Evolutionary conservation across 1,140 invertebrate genomes (phyloP), one percentile per base, ranked within the genome.

Genomic region (Monomorium pharaonis): DNA sequence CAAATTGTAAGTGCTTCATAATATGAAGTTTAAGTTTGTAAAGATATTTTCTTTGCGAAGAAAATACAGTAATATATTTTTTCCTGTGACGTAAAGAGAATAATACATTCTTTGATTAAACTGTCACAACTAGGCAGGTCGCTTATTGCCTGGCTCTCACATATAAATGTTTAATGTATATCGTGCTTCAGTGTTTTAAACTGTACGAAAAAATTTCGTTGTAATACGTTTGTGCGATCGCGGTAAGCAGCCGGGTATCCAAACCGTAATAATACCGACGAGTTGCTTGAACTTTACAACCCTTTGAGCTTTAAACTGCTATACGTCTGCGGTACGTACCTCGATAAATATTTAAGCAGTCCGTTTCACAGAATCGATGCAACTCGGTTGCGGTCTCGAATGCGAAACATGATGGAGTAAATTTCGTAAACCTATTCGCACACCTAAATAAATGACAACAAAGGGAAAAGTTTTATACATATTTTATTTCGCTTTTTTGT

Each of bases 351-450:
- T 60, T 74, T 83, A 83, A 83, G 67, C 78, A 83, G 51, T 47
- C 18, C 67, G 67, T 83, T 83, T 72, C 78, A 27, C 85, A 62
- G 76, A 86, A 88, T 88, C 85, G 78, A 85, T 76, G 67, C 51
- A 83, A 83, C 77, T 67, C 86, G 44, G 54, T 86, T 86, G 85
- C 54, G 70, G 76, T 58, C 70, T 58, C 76, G 27, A 49, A 58
- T 63, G 49, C 65, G 76, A 86, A 85, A 70, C 75, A 80, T 56
- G 84, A 67, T 42, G 21, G 3, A 47, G 37, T n/a, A 37, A 58
- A 83, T 83, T 74, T 83, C n/a, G 78, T 47, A 63, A 75, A 86
- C 24, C 37, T 67, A 70, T 42, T 24, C 60, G 18, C 14, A n/a
- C 27, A 10, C 44, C 7, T 27, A 44, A 72, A 58, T 44, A 58